A percentile compares a stretch with the other conserved stretches of the same genome.
Evolutionary conservation across 2,888 invertebrate genomes (phyloP).

Genomic region (Automeris io): DNA sequence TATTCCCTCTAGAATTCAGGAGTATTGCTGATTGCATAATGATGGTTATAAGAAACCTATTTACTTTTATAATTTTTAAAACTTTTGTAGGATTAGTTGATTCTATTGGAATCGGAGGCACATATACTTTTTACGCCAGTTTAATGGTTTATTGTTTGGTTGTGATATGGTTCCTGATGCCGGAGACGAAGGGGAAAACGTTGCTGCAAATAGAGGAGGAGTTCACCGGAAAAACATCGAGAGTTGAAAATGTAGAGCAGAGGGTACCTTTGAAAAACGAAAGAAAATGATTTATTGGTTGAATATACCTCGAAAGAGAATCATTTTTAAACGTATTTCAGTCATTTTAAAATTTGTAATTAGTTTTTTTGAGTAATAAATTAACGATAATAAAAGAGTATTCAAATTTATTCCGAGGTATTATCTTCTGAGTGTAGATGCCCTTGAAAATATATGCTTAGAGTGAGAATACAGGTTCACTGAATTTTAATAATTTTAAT

Average conservation of each 20-base stretch:
- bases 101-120: conserved; percentile 24
- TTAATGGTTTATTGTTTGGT: conserved; percentile 36
- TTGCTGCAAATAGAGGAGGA: conserved; percentile 47
- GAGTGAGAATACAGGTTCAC: no score
- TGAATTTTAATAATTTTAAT: no score
- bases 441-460: no score
- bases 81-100: conserved; percentile 23
- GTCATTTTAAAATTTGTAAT: no score
- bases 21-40: conserved; percentile 72
- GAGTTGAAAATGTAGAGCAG: conserved; percentile 7
- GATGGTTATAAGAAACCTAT: conserved; percentile 26
- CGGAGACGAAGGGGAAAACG: conserved; percentile 49
- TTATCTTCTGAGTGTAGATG: no score
- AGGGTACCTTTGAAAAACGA: conserved; percentile 1
- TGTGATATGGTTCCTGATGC: conserved; percentile 36
- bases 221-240: conserved; percentile 29
- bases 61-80: conserved; percentile 25
- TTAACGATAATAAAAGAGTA: no score
- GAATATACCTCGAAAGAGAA: no score
- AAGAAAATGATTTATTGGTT: background rate
- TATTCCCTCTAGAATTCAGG: conserved; percentile 78
- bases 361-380: no score
- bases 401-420: no score
- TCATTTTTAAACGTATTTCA: no score
- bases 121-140: conserved; percentile 33